Percentiles rank a stretch among this genome's conserved stretches.
Evolutionary conservation across 2,113 vertebrate species (phyloP).

Genomic region (Hyla sarda): DNA sequence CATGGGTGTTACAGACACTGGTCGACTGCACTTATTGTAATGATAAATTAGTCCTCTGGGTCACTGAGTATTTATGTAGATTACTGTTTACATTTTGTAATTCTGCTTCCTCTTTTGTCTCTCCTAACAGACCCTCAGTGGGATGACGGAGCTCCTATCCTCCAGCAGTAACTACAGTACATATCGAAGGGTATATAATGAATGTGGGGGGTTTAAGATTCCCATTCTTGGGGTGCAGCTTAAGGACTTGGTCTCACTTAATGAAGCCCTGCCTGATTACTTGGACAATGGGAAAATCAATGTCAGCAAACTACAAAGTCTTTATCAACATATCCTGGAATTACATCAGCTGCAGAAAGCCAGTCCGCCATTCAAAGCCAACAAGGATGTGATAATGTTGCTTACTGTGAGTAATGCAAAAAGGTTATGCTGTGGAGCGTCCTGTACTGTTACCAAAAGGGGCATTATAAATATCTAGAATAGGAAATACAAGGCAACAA

Average conservation of each 20-base stretch:
- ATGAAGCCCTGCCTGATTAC: constrained; percentile 84
- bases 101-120: not conserved
- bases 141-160: constrained; percentile 86
- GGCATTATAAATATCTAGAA: not conserved
- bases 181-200: constrained; percentile 82
- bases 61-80: no score
- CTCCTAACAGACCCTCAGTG: constrained; percentile 77
- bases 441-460: not conserved
- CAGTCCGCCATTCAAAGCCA: constrained; percentile 79
- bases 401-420: constrained; percentile 77
- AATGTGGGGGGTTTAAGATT: constrained; percentile 84
- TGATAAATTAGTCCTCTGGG: no score
- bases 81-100: not conserved
- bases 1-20: no score
- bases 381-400: constrained; percentile 87
- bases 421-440: not conserved
- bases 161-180: constrained; percentile 86
- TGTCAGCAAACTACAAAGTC: constrained; percentile 85
- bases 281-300: constrained; percentile 84
- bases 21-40: no score
- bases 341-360: constrained; percentile 78
- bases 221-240: constrained; percentile 90
- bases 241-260: constrained; percentile 88
- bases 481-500: no score
- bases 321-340: constrained; percentile 86